These are phyloP conservation scores for Philantomba maxwellii DNA, from an alignment of 2,113 vertebrate species.

Conservation along the genomic window DNA sequence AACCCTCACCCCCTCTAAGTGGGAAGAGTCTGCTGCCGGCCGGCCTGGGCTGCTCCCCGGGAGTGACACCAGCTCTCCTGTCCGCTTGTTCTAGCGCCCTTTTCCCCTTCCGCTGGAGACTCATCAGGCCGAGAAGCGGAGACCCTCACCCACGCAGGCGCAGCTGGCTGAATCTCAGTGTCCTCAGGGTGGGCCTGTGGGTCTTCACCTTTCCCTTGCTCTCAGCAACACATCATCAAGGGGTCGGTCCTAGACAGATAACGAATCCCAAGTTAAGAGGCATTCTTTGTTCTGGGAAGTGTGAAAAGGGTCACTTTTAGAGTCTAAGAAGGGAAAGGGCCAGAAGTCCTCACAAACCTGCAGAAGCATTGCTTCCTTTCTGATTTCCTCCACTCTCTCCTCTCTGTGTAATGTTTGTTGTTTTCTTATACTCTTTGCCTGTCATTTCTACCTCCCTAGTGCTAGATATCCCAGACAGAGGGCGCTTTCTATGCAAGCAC, in stretches of 20 bases:
- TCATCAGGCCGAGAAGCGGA: neutral
- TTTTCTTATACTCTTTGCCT: neutral
- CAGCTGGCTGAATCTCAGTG: accelerated
- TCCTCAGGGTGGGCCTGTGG: neutral
- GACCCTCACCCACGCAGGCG: neutral
- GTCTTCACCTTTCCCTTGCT: neutral
- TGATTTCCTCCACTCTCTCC: neutral
- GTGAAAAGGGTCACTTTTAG: neutral
- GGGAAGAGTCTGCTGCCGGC: no score
- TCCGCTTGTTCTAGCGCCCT: neutral
- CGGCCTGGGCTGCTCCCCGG: neutral
- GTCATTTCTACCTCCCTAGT: neutral
- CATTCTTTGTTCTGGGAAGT: neutral
- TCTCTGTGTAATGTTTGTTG: neutral
- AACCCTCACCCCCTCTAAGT: neutral
- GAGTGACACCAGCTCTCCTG: neutral
- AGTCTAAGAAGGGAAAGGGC: neutral
- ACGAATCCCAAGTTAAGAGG: neutral
- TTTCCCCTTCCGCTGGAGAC: neutral
- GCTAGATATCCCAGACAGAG: neutral
- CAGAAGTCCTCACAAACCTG: neutral
- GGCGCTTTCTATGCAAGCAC: neutral
- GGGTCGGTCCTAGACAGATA: neutral
- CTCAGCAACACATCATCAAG: neutral
- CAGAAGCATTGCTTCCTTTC: neutral